phyloP scores from a whole-genome alignment of 1,140 invertebrate genomes.

The Drosophila saltans region DNA sequence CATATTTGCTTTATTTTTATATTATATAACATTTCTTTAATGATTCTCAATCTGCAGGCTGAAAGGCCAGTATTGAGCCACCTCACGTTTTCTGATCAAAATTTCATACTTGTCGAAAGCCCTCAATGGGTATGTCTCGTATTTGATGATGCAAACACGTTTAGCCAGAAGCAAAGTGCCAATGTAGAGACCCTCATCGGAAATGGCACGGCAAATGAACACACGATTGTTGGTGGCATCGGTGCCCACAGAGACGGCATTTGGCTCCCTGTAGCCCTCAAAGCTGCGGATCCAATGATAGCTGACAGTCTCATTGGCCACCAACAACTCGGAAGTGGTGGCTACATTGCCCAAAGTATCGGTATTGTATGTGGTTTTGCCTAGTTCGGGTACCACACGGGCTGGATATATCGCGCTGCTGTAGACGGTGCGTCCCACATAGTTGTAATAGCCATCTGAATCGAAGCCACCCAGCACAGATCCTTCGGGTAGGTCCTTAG shows the following conservation, averaged over 20 bases:
- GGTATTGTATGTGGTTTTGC: conserved; percentile 42
- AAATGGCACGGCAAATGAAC: conserved; percentile 36
- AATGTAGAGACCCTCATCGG: conserved; percentile 35
- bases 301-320: conserved; percentile 47
- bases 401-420: conserved; percentile 41
- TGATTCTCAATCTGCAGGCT: not conserved
- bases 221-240: conserved; percentile 37
- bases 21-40: not conserved
- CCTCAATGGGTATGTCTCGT: conserved; percentile 16
- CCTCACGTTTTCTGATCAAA: conserved; percentile 35
- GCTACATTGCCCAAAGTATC: not conserved
- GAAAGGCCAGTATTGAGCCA: not conserved
- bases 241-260: conserved; percentile 57
- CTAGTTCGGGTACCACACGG: conserved; percentile 44
- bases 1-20: not conserved
- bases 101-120: conserved; percentile 52
- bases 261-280: conserved; percentile 52
- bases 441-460: conserved; percentile 50
- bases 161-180: conserved; percentile 37
- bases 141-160: conserved; percentile 37
- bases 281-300: conserved; percentile 57
- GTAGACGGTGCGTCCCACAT: conserved; percentile 40
- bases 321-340: conserved; percentile 33
- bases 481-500: conserved; percentile 34
- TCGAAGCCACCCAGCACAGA: conserved; percentile 48